A percentile compares a stretch with the other conserved stretches of the same genome.
Conservation (phyloP, 2,888 invertebrate species). For the Zele albiditarsus region DNA sequence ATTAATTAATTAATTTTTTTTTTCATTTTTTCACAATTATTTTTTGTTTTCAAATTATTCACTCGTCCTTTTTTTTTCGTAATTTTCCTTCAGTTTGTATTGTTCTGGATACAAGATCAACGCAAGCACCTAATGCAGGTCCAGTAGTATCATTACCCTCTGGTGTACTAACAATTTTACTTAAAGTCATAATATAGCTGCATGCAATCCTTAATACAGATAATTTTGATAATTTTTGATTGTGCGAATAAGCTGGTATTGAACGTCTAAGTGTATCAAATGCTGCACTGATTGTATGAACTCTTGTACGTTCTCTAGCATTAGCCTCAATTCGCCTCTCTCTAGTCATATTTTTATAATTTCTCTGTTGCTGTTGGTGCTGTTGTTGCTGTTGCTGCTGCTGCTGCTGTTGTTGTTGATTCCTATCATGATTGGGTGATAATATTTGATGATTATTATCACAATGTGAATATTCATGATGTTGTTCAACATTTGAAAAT, state of each 20-base stretch:
- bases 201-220: conserved; percentile 94
- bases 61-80: conserved; percentile 88
- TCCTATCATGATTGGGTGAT: conserved; percentile 57
- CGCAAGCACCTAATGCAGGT: conserved; percentile 83
- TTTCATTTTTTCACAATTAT: conserved; percentile 22
- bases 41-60: conserved; percentile 42
- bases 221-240: conserved; percentile 93
- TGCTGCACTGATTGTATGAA: conserved; percentile 96
- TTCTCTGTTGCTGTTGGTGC: conserved; percentile 78
- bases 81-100: conserved; percentile 94
- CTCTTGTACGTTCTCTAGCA: conserved; percentile 92
- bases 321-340: conserved; percentile 95
- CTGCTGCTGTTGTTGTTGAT: conserved; percentile 44
- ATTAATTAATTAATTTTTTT: neutral
- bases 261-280: conserved; percentile 90
- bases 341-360: conserved; percentile 96
- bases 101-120: conserved; percentile 91
- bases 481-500: conserved; percentile 54
- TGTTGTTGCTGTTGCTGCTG: conserved; percentile 45
- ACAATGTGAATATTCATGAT: conserved; percentile 23
- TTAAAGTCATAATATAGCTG: conserved; percentile 92
- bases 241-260: conserved; percentile 93
- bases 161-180: conserved; percentile 77
- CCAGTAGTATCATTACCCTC: conserved; percentile 77
- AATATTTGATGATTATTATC: conserved; percentile 59